Evolutionary conservation across 2,113 vertebrate species (phyloP).

Genomic region (Pelecanoides urinatrix): DNA sequence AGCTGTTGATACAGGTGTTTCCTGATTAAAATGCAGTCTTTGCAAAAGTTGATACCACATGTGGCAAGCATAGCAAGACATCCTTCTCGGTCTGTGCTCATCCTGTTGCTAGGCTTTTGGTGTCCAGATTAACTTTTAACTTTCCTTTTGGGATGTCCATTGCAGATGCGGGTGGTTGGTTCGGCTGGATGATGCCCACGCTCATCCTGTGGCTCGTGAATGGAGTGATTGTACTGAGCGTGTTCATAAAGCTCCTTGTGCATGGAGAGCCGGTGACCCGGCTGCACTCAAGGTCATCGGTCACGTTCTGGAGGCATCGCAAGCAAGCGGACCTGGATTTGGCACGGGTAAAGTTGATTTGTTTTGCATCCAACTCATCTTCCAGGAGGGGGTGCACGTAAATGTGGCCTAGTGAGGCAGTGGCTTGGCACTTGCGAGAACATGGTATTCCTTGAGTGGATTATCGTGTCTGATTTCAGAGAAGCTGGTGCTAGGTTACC

Average conservation of each 20-base stretch:
- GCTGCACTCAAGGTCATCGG: slow-evolving; percentile 89
- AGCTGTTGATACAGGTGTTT: neutral
- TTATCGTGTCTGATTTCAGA: neutral
- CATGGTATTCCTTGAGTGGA: neutral
- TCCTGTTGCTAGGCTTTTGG: neutral
- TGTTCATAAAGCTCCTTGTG: slow-evolving; percentile 91
- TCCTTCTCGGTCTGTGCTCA: neutral
- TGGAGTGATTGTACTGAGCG: slow-evolving; percentile 90
- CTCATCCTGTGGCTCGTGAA: slow-evolving; percentile 93
- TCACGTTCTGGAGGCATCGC: slow-evolving; percentile 95
- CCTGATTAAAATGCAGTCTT: neutral
- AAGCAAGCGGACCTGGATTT: slow-evolving; percentile 94
- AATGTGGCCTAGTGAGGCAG: neutral
- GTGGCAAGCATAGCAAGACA: neutral
- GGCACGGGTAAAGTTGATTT: slow-evolving; percentile 75
- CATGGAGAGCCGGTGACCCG: slow-evolving; percentile 92
- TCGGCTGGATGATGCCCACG: slow-evolving; percentile 92
- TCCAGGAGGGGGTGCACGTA: neutral
- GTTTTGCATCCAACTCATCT: neutral
- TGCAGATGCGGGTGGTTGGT: slow-evolving; percentile 80
- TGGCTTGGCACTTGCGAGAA: neutral
- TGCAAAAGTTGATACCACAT: neutral
- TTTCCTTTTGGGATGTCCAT: neutral
- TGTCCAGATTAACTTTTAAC: neutral
- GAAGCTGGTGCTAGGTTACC: neutral